Conservation (phyloP, 2,113 vertebrate species). For the Ranitomeya variabilis region DNA sequence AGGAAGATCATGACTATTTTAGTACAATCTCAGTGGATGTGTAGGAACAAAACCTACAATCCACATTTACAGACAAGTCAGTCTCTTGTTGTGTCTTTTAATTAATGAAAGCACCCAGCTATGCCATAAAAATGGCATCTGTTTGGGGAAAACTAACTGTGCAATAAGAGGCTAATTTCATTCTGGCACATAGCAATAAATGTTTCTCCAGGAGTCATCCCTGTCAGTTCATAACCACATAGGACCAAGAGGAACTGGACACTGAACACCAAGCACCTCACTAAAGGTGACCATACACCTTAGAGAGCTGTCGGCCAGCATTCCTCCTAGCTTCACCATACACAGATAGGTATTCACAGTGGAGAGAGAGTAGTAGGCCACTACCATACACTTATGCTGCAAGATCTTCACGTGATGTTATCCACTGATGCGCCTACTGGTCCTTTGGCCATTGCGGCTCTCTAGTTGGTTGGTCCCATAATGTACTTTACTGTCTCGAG, state of each 20-base stretch:
- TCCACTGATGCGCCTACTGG: neutral
- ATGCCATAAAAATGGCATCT: neutral
- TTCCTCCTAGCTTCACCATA: no score
- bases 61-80: neutral
- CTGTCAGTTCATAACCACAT: neutral
- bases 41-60: neutral
- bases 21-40: neutral
- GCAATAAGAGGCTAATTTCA: neutral
- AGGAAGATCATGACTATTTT: neutral
- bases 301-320: no score
- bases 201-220: neutral
- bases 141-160: neutral
- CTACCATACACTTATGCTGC: no score
- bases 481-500: neutral
- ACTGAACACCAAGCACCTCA: neutral
- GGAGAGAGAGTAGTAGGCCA: no score
- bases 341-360: no score
- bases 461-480: neutral
- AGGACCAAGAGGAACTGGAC: neutral
- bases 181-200: neutral
- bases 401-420: neutral
- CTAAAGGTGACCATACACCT: no score
- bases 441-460: neutral
- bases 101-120: neutral
- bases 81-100: neutral